Percentiles rank a stretch among this genome's conserved stretches.
Evolutionary conservation across 2,113 vertebrate species (phyloP).

Genomic region (Periophthalmodon schlosseri): DNA sequence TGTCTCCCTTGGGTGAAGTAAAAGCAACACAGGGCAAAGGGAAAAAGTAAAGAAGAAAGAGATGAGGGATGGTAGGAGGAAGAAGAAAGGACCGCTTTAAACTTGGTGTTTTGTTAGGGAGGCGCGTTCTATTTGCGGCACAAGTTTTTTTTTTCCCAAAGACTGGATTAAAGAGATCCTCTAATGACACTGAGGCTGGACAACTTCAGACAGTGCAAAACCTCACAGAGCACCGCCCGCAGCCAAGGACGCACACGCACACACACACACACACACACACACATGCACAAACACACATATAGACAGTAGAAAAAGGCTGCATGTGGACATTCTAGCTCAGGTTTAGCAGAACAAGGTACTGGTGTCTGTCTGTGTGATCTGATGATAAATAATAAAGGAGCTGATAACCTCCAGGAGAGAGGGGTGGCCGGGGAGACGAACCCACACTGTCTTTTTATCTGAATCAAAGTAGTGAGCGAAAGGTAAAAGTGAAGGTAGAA

Average conservation of each 20-base stretch:
- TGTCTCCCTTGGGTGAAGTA: constrained; percentile 76
- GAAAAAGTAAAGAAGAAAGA: constrained; percentile 63
- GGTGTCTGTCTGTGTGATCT: constrained; percentile 59
- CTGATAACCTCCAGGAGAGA: constrained; percentile 69
- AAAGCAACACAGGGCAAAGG: constrained; percentile 73
- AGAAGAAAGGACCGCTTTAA: constrained; percentile 72
- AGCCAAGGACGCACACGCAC: constrained; percentile 61
- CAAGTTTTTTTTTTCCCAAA: constrained; percentile 71
- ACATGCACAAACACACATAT: constrained; percentile 18
- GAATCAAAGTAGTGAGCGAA: constrained; percentile 74
- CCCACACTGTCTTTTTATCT: constrained; percentile 72
- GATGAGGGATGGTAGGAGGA: constrained; percentile 58
- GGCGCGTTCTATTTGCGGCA: constrained; percentile 74
- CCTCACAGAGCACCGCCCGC: constrained; percentile 63
- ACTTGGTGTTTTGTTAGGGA: constrained; percentile 76
- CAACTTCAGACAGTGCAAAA: constrained; percentile 69
- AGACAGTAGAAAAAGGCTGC: constrained; percentile 49
- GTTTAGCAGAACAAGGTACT: constrained; percentile 61
- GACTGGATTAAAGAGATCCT: constrained; percentile 79
- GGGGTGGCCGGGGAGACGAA: constrained; percentile 67
- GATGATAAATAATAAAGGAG: constrained; percentile 75
- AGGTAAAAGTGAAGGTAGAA: constrained; percentile 61
- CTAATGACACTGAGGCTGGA: constrained; percentile 77
- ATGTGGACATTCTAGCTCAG: constrained; percentile 34
- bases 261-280: constrained; percentile 24